These are phyloP conservation scores for Coelopa pilipes DNA, from an alignment of 2,888 invertebrate species.

Conservation along the genomic window DNA sequence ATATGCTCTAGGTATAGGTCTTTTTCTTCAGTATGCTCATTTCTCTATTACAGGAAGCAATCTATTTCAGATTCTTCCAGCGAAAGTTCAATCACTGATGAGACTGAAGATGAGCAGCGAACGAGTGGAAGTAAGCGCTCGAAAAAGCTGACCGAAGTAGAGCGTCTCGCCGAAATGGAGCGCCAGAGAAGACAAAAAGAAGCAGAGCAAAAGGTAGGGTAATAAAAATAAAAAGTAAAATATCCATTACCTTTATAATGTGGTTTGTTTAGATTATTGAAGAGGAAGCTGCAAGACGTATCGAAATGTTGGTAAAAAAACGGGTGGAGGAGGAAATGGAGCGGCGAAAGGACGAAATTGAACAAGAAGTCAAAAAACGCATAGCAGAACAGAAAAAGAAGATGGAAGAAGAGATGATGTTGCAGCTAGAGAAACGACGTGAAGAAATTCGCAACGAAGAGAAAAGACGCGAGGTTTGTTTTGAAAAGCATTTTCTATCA, in stretches of 20 bases:
- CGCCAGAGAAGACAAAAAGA: constrained; percentile 88
- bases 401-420: constrained; percentile 95
- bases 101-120: constrained; percentile 68
- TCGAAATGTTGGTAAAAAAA: constrained; percentile 89
- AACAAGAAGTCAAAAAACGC: constrained; percentile 87
- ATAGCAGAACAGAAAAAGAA: constrained; percentile 93
- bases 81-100: constrained; percentile 75
- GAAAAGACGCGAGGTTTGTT: constrained; percentile 92
- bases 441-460: constrained; percentile 88
- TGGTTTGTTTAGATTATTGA: constrained; percentile 75
- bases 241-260: no score
- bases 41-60: background rate
- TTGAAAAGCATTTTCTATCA: no score
- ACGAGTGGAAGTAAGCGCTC: constrained; percentile 62
- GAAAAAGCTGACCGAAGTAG: constrained; percentile 87
- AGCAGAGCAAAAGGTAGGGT: constrained; percentile 85
- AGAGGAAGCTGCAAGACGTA: constrained; percentile 91
- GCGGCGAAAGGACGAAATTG: constrained; percentile 92
- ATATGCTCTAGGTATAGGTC: background rate
- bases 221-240: no score
- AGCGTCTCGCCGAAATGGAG: constrained; percentile 88
- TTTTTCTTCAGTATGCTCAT: background rate
- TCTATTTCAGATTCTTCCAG: constrained; percentile 54
- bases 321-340: constrained; percentile 92
- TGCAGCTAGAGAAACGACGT: constrained; percentile 87